Conservation (phyloP, 2,888 invertebrate species). For the Exephanes ischioxanthus region DNA sequence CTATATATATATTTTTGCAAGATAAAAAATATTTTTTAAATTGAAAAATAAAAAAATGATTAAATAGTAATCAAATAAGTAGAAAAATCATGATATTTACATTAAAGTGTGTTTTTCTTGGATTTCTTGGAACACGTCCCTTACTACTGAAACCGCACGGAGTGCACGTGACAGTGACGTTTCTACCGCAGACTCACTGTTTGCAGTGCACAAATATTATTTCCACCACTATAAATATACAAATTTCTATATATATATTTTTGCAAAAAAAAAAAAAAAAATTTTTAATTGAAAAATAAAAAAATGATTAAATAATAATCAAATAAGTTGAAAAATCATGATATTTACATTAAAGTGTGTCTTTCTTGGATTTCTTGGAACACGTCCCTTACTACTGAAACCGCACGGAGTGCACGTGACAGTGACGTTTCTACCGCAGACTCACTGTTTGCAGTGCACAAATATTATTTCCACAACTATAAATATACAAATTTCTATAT, state of each 20-base stretch:
- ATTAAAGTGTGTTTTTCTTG: constrained; percentile 4
- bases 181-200: neutral
- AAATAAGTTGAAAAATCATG: neutral
- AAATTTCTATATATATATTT: neutral
- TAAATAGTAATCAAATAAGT: neutral
- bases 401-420: constrained; percentile 37
- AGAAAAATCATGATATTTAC: neutral
- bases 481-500: neutral
- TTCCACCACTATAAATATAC: neutral
- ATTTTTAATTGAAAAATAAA: neutral
- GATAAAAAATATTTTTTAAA: neutral
- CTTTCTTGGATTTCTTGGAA: constrained; percentile 12
- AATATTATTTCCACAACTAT: neutral
- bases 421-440: neutral
- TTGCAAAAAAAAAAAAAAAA: neutral
- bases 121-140: neutral
- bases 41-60: neutral
- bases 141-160: constrained; percentile 47
- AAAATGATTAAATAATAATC: neutral
- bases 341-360: constrained; percentile 24
- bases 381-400: constrained; percentile 47
- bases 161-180: constrained; percentile 42
- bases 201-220: neutral
- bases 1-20: neutral
- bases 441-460: neutral